These are phyloP conservation scores for Jaculus jaculus DNA, from an alignment of 2,113 vertebrate species.

Conservation along the genomic window DNA sequence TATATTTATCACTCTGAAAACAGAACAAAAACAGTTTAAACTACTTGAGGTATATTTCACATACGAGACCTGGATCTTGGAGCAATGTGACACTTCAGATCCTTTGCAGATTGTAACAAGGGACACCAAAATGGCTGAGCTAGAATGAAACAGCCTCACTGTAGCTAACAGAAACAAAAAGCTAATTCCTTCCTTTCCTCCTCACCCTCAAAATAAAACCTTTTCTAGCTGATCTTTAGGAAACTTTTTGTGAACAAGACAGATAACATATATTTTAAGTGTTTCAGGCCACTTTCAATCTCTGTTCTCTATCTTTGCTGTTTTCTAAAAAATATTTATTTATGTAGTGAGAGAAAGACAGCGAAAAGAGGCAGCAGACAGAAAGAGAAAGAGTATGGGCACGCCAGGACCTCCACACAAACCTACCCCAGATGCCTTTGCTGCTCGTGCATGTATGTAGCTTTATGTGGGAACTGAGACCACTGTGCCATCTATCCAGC, in stretches of 20 bases:
- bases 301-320: not conserved
- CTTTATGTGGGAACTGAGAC: not conserved
- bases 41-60: not conserved
- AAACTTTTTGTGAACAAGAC: not conserved
- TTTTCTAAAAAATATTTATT: not conserved
- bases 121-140: not conserved
- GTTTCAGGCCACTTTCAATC: not conserved
- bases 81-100: not conserved
- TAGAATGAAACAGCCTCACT: not conserved
- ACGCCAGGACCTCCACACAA: too few relatives aligned
- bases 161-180: not conserved
- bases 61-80: not conserved
- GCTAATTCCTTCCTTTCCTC: not conserved
- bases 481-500: too few relatives aligned
- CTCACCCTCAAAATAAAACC: not conserved
- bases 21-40: slow-evolving; percentile 38
- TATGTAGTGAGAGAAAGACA: too few relatives aligned
- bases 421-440: too few relatives aligned
- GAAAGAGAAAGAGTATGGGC: too few relatives aligned
- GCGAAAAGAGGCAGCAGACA: too few relatives aligned
- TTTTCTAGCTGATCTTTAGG: slow-evolving; percentile 1
- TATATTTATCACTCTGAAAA: slow-evolving; percentile 14
- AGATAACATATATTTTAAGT: slow-evolving; percentile 1
- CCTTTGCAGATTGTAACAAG: not conserved
- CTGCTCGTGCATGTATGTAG: too few relatives aligned